Evolutionary conservation across 2,797 vertebrate species (phyloP), one percentile per base, ranked within the genome.

Genomic region (Melanogrammus aeglefinus): DNA sequence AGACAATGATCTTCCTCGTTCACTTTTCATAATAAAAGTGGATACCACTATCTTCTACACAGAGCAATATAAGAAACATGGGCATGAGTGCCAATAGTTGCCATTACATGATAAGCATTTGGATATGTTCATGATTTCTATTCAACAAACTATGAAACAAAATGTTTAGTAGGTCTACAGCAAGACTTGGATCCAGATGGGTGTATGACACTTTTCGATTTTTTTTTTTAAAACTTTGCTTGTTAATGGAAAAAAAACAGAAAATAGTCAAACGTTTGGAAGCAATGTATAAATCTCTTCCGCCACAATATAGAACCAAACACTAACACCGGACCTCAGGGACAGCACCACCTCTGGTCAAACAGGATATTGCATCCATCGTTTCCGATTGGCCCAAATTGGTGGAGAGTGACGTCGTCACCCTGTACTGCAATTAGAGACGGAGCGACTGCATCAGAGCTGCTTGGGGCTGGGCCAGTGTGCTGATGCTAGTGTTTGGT

Each of bases 231-330:
- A n/a, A 72, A 36, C 57, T 82, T 69, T 75, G 80, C 75, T 82
- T 84, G 89, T 90, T 86, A 93, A 93, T 92, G 81, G 83, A 86
- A 76, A 66, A 73, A 75, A 83, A 83, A 84, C 33, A 81, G 39
- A 81, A 80, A 78, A 10, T 36, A 83, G 85, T 83, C 85, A 83
- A 77, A 83, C 51, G 85, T 72, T 51, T 80, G 81, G 88, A 92
- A 92, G 88, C 89, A 75, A 91, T 89, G 89, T 87, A 90, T 89
- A 91, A 85, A 80, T 69, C 63, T 69, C 63, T 69, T n/a, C n/a
- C 12, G 24, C 63, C 24, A 4, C 27, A 63, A 63, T 18, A 63
- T 63, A 8, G 27, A 69, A 69, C 63, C 63, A 69, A 69, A 69
- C 63, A 69, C 63, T 7, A 69, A 69, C 63, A 69, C 63, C 8